phyloP scores from a whole-genome alignment of 2,113 vertebrate species.

The Ornithorhynchus anatinus region DNA sequence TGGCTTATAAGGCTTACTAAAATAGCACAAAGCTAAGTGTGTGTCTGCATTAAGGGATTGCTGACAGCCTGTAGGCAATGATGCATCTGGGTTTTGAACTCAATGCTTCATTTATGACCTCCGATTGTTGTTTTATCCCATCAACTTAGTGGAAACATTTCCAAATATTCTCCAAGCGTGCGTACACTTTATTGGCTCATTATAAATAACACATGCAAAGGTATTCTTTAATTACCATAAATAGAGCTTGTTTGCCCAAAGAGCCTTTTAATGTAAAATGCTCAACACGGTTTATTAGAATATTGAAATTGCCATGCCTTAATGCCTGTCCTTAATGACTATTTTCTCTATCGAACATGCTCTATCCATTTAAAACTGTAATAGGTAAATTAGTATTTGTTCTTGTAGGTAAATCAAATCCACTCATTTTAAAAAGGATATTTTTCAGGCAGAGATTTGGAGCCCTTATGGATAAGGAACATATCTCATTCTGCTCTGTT shows the following conservation, averaged over 20 bases:
- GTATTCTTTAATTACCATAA: slow-evolving; percentile 45
- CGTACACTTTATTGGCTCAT: not conserved
- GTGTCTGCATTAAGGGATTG: not conserved
- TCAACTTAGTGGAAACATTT: not conserved
- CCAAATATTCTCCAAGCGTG: not conserved
- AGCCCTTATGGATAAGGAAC: too few species aligned
- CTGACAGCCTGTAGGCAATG: not conserved
- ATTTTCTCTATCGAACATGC: slow-evolving; percentile 25
- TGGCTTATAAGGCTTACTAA: not conserved
- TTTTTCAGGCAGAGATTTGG: slow-evolving; percentile 13
- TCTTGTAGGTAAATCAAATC: slow-evolving; percentile 8
- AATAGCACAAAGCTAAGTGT: not conserved
- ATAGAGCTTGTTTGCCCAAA: slow-evolving; percentile 13
- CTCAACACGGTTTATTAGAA: slow-evolving; percentile 21
- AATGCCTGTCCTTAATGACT: not conserved
- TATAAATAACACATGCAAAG: slow-evolving; percentile 31
- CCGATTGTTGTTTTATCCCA: not conserved
- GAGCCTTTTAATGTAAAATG: slow-evolving; percentile 15
- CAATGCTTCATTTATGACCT: slow-evolving; percentile 4
- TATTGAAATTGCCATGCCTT: not conserved
- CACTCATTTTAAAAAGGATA: not conserved
- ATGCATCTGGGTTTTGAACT: not conserved
- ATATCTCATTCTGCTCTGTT: too few species aligned
- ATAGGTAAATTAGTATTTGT: slow-evolving; percentile 17
- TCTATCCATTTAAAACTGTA: slow-evolving; percentile 1